Evolutionary conservation across 2,113 vertebrate genomes (phyloP).

Genomic region (Saimiri boliviensis): DNA sequence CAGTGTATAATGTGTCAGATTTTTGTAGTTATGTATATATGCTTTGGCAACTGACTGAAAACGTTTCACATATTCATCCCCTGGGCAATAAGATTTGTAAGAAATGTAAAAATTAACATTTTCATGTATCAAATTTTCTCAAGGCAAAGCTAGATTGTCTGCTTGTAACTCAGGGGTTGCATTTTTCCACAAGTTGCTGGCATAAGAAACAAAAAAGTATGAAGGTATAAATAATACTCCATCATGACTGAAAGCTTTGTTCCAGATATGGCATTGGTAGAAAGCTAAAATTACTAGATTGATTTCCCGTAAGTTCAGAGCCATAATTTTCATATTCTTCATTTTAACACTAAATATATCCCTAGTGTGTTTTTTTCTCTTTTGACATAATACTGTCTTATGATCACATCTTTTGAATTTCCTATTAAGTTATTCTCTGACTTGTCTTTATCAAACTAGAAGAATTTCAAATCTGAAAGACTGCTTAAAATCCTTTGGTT

Average conservation of each 20-base stretch:
- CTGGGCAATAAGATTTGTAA: conserved; percentile 49
- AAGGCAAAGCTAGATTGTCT: conserved; percentile 68
- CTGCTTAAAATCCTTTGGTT: conserved; percentile 54
- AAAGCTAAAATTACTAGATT: conserved; percentile 66
- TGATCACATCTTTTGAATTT: conserved; percentile 66
- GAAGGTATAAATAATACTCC: conserved; percentile 82
- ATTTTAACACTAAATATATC: conserved; percentile 80
- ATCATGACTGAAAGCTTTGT: conserved; percentile 21
- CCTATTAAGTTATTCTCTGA: conserved; percentile 35
- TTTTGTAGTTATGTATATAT: conserved; percentile 76
- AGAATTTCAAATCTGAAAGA: conserved; percentile 57
- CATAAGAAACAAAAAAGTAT: conserved; percentile 68
- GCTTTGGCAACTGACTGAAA: conserved; percentile 72
- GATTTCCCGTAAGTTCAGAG: conserved; percentile 75
- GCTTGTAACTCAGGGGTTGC: conserved; percentile 50
- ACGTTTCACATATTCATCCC: conserved; percentile 71
- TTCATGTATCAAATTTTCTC: conserved; percentile 77
- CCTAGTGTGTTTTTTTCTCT: conserved; percentile 66
- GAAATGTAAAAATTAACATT: conserved; percentile 79
- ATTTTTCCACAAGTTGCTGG: conserved; percentile 70
- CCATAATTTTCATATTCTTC: conserved; percentile 75
- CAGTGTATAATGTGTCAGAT: conserved; percentile 71
- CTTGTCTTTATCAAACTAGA: conserved; percentile 64
- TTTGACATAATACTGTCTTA: conserved; percentile 71
- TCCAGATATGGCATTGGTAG: conserved; percentile 72